Conservation (phyloP, 2,797 vertebrate genomes). For the Sebastes itinus region DNA sequence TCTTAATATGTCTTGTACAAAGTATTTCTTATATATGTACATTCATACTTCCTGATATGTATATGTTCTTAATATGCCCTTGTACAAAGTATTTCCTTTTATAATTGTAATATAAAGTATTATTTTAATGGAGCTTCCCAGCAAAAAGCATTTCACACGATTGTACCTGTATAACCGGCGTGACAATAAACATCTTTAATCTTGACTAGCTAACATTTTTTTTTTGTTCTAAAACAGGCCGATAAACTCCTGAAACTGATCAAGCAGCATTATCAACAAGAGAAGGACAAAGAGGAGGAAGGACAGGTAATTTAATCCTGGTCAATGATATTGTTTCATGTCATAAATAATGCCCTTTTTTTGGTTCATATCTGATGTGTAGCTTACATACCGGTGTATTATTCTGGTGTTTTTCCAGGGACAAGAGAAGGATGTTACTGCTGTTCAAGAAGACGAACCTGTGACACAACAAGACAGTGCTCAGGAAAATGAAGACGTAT, state of each 20-base stretch:
- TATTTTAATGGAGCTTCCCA: no score
- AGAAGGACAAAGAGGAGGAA: neutral
- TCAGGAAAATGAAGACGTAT: neutral
- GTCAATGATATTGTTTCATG: rapidly evolving
- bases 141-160: no score
- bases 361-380: neutral
- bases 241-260: conserved; percentile 87
- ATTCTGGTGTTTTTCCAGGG: conserved; percentile 57
- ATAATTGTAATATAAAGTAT: no score
- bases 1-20: no score
- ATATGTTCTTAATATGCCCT: no score
- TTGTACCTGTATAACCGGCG: no score
- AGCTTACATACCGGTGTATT: neutral
- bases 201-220: neutral
- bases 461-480: neutral
- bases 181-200: no score
- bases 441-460: neutral
- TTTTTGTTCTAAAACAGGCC: conserved; percentile 73
- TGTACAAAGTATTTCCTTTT: no score
- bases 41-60: no score
- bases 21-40: no score
- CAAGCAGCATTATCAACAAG: conserved; percentile 81
- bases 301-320: conserved; percentile 35
- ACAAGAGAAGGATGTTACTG: conserved; percentile 2
- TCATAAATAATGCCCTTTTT: neutral